A percentile compares a stretch with the other conserved stretches of the same genome.
These are phyloP conservation scores for Caenorhabditis sp. DNA, from an alignment of 2,888 invertebrate species.

Conservation along the genomic window DNA sequence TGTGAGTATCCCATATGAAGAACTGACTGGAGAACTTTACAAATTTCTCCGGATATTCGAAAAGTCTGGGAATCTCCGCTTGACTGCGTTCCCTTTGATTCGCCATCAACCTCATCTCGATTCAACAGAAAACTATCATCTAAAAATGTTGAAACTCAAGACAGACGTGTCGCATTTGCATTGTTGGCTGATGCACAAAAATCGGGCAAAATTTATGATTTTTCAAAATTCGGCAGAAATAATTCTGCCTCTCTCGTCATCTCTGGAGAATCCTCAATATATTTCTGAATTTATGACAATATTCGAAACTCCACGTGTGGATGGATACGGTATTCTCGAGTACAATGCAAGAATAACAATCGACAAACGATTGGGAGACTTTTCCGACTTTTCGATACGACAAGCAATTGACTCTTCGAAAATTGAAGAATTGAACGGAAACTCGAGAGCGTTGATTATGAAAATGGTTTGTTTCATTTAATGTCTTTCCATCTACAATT, in stretches of 20 bases:
- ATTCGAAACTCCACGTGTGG: conserved; percentile 43
- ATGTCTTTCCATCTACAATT: conserved; percentile 3
- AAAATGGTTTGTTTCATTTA: conserved; percentile 29
- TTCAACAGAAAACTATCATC: conserved; percentile 29
- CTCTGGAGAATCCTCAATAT: conserved; percentile 22
- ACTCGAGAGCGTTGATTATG: conserved; percentile 41
- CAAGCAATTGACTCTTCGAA: conserved; percentile 32
- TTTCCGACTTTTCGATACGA: conserved; percentile 45
- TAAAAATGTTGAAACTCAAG: conserved; percentile 26
- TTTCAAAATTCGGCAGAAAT: conserved; percentile 38
- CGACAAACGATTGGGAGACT: conserved; percentile 20
- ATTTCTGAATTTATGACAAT: conserved; percentile 22
- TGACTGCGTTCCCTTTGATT: conserved; percentile 35
- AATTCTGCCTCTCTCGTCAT: conserved; percentile 12
- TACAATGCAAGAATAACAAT: conserved; percentile 38
- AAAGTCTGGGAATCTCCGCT: conserved; percentile 35
- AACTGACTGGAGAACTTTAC: conserved; percentile 43
- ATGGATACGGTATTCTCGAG: conserved; percentile 41
- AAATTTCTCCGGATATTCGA: conserved; percentile 43
- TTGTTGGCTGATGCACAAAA: conserved; percentile 47
- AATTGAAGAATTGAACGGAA: conserved; percentile 29
- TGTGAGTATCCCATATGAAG: conserved; percentile 44
- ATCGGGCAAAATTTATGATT: conserved; percentile 36
- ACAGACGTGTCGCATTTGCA: conserved; percentile 41
- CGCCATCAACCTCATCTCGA: conserved; percentile 27